These are phyloP conservation scores for Oreotrochilus melanogaster DNA, from an alignment of 2,113 vertebrate species.

Conservation along the genomic window DNA sequence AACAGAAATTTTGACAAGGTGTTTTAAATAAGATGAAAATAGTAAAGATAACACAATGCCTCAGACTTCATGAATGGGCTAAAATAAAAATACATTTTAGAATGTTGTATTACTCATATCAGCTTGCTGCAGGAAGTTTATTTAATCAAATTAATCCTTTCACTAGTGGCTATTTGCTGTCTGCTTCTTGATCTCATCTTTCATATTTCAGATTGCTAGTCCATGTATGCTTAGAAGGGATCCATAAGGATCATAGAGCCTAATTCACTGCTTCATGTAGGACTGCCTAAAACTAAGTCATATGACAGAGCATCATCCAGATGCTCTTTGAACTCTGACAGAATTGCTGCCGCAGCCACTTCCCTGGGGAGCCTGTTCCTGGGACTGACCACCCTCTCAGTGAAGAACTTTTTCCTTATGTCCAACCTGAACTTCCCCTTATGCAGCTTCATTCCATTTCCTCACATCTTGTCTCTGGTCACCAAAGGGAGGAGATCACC, in stretches of 20 bases:
- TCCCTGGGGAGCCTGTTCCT: not conserved
- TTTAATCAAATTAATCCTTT: not conserved
- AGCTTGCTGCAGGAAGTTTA: not conserved
- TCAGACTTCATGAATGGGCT: not conserved
- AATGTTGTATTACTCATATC: not conserved
- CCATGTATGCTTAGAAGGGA: not conserved
- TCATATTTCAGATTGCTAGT: not conserved
- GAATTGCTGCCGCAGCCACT: rapidly evolving
- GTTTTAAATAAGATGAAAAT: not conserved
- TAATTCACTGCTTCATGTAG: rapidly evolving
- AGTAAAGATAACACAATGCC: not conserved
- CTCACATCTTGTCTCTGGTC: not conserved
- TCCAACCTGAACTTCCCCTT: not conserved
- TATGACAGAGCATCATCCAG: rapidly evolving
- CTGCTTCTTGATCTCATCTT: not conserved
- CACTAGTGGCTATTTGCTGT: not conserved
- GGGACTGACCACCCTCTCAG: rapidly evolving
- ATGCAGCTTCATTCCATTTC: not conserved
- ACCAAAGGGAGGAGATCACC: not conserved
- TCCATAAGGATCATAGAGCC: rapidly evolving
- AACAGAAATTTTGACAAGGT: not conserved
- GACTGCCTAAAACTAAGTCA: not conserved
- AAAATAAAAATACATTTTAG: not conserved
- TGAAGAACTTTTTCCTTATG: not conserved
- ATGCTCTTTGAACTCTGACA: not conserved